Base-by-base conservation (phyloP, 2,888 invertebrate species). In the Hirtodrosophila cameraria region DNA sequence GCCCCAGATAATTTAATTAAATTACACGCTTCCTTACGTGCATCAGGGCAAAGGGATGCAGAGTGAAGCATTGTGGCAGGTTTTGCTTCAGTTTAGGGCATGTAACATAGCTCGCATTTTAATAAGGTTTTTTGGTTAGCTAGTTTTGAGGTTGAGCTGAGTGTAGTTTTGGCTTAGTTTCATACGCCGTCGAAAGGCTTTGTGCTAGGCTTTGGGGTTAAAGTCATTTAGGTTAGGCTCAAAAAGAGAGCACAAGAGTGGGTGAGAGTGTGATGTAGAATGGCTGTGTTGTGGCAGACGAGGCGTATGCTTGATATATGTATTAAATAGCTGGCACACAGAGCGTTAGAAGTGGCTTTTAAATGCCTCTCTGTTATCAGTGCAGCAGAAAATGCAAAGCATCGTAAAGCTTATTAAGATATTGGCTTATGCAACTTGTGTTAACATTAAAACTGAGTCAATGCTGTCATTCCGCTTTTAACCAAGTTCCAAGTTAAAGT, bases 41-140 rank as follows among this genome's bases (percentile, higher is more conserved):
- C 79, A 55, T 75, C 58, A 60, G 43, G 48, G 33, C 18, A 16
- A 16, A 46, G 31, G 25, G 33, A 13, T 35, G 36, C 7, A 18
- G 12, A 49, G 4, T 36, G 39, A 39, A 36, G 25, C 28, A 16
- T 36, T 31, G 61, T 35, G 69, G 23, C 27, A 36, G 53, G 41
- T 46, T 20, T 54, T 25, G 38, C 41, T 54, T 48, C 28, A 33
- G 67, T 48, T 66, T 57, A 53, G 84, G 64, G 62, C 42, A 60
- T 58, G 59, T 46, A n/a, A n/a, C n/a, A n/a, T n/a, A 61, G 75
- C 57, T 78, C 52, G 65, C 75, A 75, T 79, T 80, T 85, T 82
- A 82, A 85, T 85, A 79, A 78, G 85, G 79, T 85, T 79, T 79
- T 79, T 82, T 84, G 85, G 82, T 82, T 85, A 81, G 85, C 85